Evolutionary conservation across 2,888 invertebrate genomes (phyloP).

Genomic region (Rhagonycha lutea): DNA sequence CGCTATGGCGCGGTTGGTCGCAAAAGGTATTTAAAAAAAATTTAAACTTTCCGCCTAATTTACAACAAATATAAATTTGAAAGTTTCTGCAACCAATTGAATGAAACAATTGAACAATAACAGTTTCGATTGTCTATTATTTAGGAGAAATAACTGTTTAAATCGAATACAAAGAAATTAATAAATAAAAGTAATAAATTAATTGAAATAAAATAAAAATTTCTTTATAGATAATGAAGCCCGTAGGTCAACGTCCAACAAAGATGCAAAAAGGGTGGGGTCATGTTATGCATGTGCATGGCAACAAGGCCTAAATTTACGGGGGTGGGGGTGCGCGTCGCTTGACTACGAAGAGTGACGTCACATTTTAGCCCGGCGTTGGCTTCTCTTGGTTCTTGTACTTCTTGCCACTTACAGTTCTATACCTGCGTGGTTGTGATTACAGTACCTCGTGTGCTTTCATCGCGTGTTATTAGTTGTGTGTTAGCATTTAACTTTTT

Average conservation of each 20-base stretch:
- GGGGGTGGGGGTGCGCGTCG: conserved; percentile 43
- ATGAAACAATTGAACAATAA: neutral
- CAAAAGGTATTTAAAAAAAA: neutral
- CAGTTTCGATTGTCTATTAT: neutral
- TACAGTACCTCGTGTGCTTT: conserved; percentile 27
- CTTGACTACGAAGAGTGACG: conserved; percentile 35
- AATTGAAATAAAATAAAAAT: neutral
- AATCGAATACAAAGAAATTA: neutral
- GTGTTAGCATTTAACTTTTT: conserved; percentile 24
- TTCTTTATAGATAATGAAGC: conserved; percentile 20
- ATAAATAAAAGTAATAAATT: neutral
- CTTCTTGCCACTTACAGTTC: conserved; percentile 32
- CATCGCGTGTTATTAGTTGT: conserved; percentile 32
- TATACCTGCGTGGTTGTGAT: conserved; percentile 32
- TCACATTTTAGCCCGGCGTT: conserved; percentile 33
- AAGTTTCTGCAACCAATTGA: neutral
- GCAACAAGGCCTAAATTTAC: conserved; percentile 42
- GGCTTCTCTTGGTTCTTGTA: conserved; percentile 29
- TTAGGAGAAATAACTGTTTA: neutral
- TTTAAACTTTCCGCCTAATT: neutral
- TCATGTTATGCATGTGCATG: conserved; percentile 45
- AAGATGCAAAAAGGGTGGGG: conserved; percentile 28
- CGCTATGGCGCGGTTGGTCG: neutral
- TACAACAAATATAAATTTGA: neutral
- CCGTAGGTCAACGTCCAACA: conserved; percentile 28